These are phyloP conservation scores for Gari tellinella DNA, from an alignment of 2,888 invertebrate species.

Conservation along the genomic window DNA sequence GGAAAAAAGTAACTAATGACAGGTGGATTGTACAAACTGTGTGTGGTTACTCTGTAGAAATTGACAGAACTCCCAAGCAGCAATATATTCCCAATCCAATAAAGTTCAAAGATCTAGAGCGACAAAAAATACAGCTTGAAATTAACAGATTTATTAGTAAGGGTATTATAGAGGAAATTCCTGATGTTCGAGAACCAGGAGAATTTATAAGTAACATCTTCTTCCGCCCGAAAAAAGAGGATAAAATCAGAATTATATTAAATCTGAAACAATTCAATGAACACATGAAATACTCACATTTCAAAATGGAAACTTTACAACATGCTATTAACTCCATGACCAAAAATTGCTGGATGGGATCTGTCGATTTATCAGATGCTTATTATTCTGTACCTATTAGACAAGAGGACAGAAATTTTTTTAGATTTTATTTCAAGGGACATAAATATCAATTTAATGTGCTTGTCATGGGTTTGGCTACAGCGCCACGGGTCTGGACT, in stretches of 20 bases:
- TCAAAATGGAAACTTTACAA: conserved; percentile 41
- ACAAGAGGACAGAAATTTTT: conserved; percentile 20
- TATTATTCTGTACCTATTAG: conserved; percentile 33
- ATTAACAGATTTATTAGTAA: conserved; percentile 17
- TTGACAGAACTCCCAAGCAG: conserved; percentile 22
- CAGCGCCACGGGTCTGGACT: conserved; percentile 20
- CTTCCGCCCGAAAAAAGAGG: conserved; percentile 17
- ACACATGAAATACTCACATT: conserved; percentile 25
- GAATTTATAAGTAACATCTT: conserved; percentile 39
- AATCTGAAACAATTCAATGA: conserved; percentile 34
- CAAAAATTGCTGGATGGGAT: conserved; percentile 30
- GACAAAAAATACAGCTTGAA: conserved; percentile 23
- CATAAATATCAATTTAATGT: conserved; percentile 32
- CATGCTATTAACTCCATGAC: conserved; percentile 20
- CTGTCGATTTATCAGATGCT: conserved; percentile 31
- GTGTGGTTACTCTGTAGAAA: conserved; percentile 33
- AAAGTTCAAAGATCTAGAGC: conserved; percentile 14
- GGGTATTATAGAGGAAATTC: conserved; percentile 27
- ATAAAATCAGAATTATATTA: conserved; percentile 24
- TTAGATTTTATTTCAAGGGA: conserved; percentile 26
- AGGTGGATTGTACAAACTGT: conserved; percentile 29
- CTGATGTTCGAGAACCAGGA: background rate
- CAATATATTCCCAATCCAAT: conserved; percentile 19
- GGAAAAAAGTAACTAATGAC: conserved; percentile 26
- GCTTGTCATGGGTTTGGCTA: conserved; percentile 22